Base-by-base conservation (phyloP, 1,140 invertebrate genomes). In the Polyergus mexicanus region DNA sequence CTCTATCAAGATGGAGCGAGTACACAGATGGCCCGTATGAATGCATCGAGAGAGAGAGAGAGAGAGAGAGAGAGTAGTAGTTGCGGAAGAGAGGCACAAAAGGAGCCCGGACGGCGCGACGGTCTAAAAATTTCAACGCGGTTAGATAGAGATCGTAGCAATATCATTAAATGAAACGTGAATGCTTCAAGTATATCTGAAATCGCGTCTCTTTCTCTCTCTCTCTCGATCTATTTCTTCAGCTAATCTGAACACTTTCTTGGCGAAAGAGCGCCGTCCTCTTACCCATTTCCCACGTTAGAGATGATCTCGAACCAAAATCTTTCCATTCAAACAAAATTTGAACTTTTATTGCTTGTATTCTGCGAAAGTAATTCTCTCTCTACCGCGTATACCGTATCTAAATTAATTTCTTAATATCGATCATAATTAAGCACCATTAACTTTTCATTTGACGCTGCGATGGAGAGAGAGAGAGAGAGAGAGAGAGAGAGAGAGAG, bases 1-100 rank as follows among this genome's bases (percentile, higher is more conserved):
- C 78, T 83, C 68, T 83, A 83, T 83, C 78, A 83, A 83, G 78
- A 83, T 83, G n/a, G 68, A 60, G 38, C 68, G 68, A 68, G 68
- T 74, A 83, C 78, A 83, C 78, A 83, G 78, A 83, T 83, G 78
- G 78, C 54, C 54, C 78, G 68, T 74, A 83, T 83, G 78, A 83
- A 83, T 72, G 68, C 68, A 8, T 1, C 54, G n/a, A 35, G 51
- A 66, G 75, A 66, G n/a, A 62, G 41, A 66, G n/a, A 62, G 41
- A 66, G n/a, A 62, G 41, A n/a, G n/a, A 35, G 51, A 66, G 75
- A 66, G n/a, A 62, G 41, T 19, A 22, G 13, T 11, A 69, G 51
- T 58, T 35, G 77, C 66, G 47, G 47, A 71, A 60, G 78, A 81
- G 51, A 56, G 62, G 51, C 35, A 81, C 77, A 71, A 81, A 81